Evolutionary conservation across 2,797 vertebrate genomes (phyloP), one percentile per base, ranked within the genome.

Genomic region (Telmatherina bonti): DNA sequence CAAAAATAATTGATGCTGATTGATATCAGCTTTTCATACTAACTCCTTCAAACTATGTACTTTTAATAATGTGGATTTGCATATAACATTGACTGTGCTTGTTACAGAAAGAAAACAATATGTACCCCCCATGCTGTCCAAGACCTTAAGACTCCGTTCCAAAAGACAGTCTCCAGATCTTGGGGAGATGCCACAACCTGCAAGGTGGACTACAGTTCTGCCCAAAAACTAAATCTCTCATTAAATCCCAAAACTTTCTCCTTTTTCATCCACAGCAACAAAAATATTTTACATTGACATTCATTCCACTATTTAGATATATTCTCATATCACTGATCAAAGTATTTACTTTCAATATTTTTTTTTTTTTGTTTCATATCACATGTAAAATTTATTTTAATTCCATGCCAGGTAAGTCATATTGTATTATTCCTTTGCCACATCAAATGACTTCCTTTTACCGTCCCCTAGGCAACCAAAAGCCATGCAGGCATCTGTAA

Each of bases 1-100:
- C 78, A 86, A 84, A 85, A 83, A 79, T 80, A 87, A 90, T 83
- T 87, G 84, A 82, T 81, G 78, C 51, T 83, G 81, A 91, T 83
- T 88, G 78, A 87, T 80, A 72, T 78, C 27, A 82, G 72, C 70
- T 75, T 77, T 82, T 74, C 11, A 61, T 55, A 70, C 31, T 33
- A 52, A 78, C 35, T 74, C n/a, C 29, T 72, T 5, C 30, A 33
- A 86, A 86, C 70, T 87, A 66, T 65, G 18, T 7, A 77, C 30
- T 86, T 78, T 85, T 76, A 79, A 83, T 82, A 82, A 74, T 69
- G 54, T 33, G 66, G 15, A 83, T 78, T 81, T 74, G 68, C 57
- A 78, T 82, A 43, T 43, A 22, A 51, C 18, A 65, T 49, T 71
- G 38, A 67, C 38, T 75, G 27, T 43, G 51, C 67, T 85, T 72